These are phyloP conservation scores for Anoplolepis gracilipes DNA, from an alignment of 1,140 invertebrate genomes.

Conservation along the genomic window DNA sequence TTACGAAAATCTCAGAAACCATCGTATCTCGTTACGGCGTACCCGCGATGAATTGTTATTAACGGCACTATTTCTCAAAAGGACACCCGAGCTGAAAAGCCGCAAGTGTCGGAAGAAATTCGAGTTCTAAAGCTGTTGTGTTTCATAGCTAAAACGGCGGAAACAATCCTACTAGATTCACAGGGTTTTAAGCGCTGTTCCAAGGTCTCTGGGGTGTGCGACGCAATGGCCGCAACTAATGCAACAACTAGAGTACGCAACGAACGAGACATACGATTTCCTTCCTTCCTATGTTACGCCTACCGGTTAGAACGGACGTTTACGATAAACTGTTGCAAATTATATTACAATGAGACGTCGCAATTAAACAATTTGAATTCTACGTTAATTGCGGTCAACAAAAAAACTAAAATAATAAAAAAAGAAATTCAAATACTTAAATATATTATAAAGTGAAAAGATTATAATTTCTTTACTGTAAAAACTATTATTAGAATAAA, in stretches of 20 bases:
- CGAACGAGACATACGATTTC: neutral
- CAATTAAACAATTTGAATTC: neutral
- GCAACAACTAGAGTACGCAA: neutral
- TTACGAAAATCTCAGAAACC: slow-evolving; percentile 6
- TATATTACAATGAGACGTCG: neutral
- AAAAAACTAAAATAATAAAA: neutral
- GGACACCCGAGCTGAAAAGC: slow-evolving; percentile 34
- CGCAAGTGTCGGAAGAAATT: slow-evolving; percentile 17
- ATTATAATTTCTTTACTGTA: neutral
- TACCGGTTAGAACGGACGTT: neutral
- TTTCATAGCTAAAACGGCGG: slow-evolving; percentile 51
- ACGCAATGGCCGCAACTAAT: slow-evolving; percentile 14
- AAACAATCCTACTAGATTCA: slow-evolving; percentile 44
- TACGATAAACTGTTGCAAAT: neutral
- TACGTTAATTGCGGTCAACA: neutral
- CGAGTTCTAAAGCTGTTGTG: slow-evolving; percentile 25
- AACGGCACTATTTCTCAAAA: slow-evolving; percentile 43
- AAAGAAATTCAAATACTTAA: neutral
- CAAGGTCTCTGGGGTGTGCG: slow-evolving; percentile 8
- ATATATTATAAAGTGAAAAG: neutral
- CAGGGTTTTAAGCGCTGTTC: slow-evolving; percentile 36
- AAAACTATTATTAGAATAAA: neutral
- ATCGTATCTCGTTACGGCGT: neutral
- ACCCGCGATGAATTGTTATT: slow-evolving; percentile 53
- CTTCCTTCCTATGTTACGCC: neutral